These are phyloP conservation scores for Blennius ocellaris DNA, from an alignment of 2,113 vertebrate genomes.

Conservation along the genomic window DNA sequence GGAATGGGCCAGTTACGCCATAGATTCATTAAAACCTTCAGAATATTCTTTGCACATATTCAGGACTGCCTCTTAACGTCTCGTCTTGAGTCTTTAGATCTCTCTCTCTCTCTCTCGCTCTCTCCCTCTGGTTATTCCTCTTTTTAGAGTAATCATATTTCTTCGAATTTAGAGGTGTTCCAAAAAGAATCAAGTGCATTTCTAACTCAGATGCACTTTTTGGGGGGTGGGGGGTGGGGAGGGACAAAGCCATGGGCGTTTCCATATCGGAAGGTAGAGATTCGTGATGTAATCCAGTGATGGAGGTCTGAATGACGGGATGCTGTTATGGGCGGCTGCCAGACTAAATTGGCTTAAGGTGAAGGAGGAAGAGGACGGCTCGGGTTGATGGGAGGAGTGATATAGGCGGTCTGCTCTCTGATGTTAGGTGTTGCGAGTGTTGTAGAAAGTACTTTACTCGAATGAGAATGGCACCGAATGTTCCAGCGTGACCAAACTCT, in stretches of 20 bases:
- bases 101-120: conserved; percentile 13
- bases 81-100: conserved; percentile 50
- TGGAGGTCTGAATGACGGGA: conserved; percentile 84
- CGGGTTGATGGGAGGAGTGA: conserved; percentile 48
- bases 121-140: conserved; percentile 35
- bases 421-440: conserved; percentile 51
- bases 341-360: conserved; percentile 83
- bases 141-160: too few relatives aligned
- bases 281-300: conserved; percentile 86
- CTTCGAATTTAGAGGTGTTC: conserved; percentile 74
- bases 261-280: conserved; percentile 64
- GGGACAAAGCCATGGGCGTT: conserved; percentile 10
- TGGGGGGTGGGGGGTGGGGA: too few relatives aligned
- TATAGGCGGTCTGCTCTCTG: conserved; percentile 43
- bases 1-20: conserved; percentile 87
- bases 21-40: conserved; percentile 86
- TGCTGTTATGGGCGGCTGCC: conserved; percentile 81
- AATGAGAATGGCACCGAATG: not conserved
- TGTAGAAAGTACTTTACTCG: conserved; percentile 25
- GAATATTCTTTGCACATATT: conserved; percentile 83
- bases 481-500: not conserved
- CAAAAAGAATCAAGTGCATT: conserved; percentile 80
- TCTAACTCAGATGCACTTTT: not conserved
- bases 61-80: conserved; percentile 70
- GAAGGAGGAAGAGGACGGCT: conserved; percentile 64